A percentile compares a stretch with the other conserved stretches of the same genome.
Conservation (phyloP, 30 jellyfish, hydroid and myxozoan species). For the Aurelia sp. region DNA sequence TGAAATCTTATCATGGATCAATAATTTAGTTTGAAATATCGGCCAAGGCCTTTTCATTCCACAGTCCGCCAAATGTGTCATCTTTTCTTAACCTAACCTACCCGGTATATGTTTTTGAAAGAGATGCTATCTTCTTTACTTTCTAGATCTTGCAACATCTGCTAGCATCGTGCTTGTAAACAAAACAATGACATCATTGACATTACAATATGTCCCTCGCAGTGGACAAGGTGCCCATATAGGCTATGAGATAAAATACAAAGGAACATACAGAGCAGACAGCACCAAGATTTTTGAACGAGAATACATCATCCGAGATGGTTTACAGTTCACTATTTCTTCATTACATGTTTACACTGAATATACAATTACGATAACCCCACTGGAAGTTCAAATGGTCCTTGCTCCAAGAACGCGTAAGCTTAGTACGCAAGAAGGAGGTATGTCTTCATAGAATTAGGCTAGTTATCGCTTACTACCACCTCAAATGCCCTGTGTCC, state of each 20-base stretch:
- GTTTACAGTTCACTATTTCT: slow-evolving; percentile 11
- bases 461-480: too few relatives aligned
- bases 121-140: background rate
- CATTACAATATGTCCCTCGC: slow-evolving; percentile 13
- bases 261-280: background rate
- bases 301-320: slow-evolving; percentile 14
- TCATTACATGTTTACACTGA: background rate
- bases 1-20: too few relatives aligned
- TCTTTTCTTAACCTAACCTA: too few relatives aligned
- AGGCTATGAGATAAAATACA: background rate
- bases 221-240: slow-evolving; percentile 28
- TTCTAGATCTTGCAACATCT: slow-evolving; percentile 5
- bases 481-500: too few relatives aligned
- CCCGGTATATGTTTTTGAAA: too few relatives aligned
- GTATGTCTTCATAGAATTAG: background rate
- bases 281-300: background rate
- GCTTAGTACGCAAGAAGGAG: slow-evolving; percentile 11
- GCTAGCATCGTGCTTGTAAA: background rate
- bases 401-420: background rate
- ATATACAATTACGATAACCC: slow-evolving; percentile 5
- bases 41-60: too few relatives aligned
- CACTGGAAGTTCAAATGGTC: slow-evolving; percentile 23
- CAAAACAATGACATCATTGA: slow-evolving; percentile 4
- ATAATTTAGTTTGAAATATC: too few relatives aligned
- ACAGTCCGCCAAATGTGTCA: too few relatives aligned